Base-by-base conservation (phyloP, 1,140 invertebrate species). In the Drosophila persimilis region DNA sequence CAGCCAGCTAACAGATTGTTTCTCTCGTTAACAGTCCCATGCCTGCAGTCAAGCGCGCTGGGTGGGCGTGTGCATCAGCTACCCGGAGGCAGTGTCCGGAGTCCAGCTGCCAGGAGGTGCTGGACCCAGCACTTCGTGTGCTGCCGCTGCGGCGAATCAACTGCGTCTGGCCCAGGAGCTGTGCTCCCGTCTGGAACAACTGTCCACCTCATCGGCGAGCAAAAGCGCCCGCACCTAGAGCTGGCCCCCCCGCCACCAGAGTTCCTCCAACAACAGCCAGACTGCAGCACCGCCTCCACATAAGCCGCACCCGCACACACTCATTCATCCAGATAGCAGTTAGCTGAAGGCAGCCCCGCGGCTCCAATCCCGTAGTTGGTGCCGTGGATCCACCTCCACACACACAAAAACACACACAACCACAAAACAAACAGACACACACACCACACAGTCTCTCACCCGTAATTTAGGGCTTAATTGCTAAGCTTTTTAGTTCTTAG, bases 1-100 rank as follows among this genome's bases (percentile, higher is more conserved):
- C 35, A 39, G 35, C 59, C 9, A 58, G 57, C 45, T 48, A 31
- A 50, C 47, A 61, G 50, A 63, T 8, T 43, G 0, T 24, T 44
- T 50, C 20, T 9, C 72, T 63, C 85, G 75, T 35, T 94, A 94
- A 44, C 92, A 96, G 95, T 95, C 95, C 15, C 95, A 96, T 89
- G 94, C 95, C 50, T 94, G 93, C 89, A 94, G 95, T 47, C 95
- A 95, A 90, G 95, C 95, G 48, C 93, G 94, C 81, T 96, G 95
- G 95, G 92, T 93, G 62, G 95, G 95, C 13, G 93, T 94, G 74
- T 96, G 95, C 69, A 72, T 90, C 7, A 91, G 83, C 51, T 91
- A 90, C 72, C 90, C 89, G 31, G 90, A 91, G 77, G 93, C 92
- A 0, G 73, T 93, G 66, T 41, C 71, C 31, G 92, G 90, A 13